A percentile compares a stretch with the other conserved stretches of the same genome.
Evolutionary conservation across 2,113 vertebrate genomes (phyloP).

Genomic region (Marcusenius ussheri): DNA sequence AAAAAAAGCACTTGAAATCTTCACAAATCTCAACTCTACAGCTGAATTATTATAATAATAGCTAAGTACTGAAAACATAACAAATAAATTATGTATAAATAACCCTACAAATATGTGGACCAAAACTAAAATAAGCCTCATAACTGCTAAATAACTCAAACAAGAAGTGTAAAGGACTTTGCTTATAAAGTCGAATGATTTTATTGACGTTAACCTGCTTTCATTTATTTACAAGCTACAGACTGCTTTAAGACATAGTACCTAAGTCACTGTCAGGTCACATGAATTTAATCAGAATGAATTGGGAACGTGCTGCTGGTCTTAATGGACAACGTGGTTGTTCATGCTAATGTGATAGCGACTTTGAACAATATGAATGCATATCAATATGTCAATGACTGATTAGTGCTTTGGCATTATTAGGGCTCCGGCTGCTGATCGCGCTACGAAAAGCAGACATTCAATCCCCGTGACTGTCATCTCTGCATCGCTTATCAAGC

Average conservation of each 20-base stretch:
- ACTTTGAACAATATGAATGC: not conserved
- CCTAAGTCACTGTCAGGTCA: not conserved
- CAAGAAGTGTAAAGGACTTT: not conserved
- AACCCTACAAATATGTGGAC: not conserved
- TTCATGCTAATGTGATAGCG: not conserved
- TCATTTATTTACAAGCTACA: not conserved
- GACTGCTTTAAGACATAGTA: not conserved
- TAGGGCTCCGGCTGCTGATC: not conserved
- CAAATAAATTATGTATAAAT: not conserved
- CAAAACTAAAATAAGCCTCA: not conserved
- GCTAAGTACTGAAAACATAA: not conserved
- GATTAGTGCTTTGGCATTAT: not conserved
- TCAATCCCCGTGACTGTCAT: conserved; percentile 36
- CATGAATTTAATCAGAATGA: not conserved
- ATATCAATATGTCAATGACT: not conserved
- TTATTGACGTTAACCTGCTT: not conserved
- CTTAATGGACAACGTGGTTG: not conserved
- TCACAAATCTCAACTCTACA: not conserved
- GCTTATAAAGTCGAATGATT: not conserved
- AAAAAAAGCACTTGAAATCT: not conserved
- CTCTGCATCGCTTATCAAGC: conserved; percentile 38
- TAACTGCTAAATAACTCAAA: not conserved
- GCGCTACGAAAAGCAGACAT: conserved; percentile 31
- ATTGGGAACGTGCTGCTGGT: not conserved
- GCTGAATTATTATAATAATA: not conserved